A percentile compares a stretch with the other conserved stretches of the same genome.
Conservation (phyloP, 2,113 vertebrate species). For the Aythya baeri region DNA sequence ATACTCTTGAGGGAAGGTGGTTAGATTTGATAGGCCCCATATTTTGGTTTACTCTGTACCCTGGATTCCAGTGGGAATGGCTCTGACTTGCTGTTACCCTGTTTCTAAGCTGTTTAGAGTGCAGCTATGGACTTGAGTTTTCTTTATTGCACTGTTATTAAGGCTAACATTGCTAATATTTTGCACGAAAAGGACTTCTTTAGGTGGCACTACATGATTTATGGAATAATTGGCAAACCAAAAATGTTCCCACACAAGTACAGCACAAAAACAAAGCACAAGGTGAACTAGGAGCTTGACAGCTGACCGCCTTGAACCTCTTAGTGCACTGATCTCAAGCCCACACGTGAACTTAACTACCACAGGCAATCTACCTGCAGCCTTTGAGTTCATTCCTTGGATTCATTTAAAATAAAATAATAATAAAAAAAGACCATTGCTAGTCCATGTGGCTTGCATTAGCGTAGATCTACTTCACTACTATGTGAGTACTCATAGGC, state of each 20-base stretch:
- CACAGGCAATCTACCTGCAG: background rate
- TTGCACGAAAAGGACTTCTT: background rate
- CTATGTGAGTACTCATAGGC: background rate
- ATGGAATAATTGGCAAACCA: background rate
- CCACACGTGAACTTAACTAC: background rate
- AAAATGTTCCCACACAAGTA: background rate
- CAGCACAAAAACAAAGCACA: fast-evolving
- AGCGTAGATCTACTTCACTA: background rate
- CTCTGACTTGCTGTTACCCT: background rate
- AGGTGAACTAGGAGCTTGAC: background rate
- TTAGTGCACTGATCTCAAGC: background rate
- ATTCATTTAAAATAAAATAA: background rate
- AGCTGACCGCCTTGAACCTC: background rate
- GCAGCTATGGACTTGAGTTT: background rate
- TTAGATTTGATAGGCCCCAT: background rate
- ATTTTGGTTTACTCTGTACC: background rate
- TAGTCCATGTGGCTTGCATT: background rate
- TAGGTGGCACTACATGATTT: background rate
- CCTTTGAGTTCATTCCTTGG: background rate
- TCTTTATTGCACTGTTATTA: background rate
- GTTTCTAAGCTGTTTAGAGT: background rate
- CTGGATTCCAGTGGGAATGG: background rate
- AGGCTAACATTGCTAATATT: background rate
- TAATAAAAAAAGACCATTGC: background rate
- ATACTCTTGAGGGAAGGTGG: background rate